Conservation (phyloP, 2,797 vertebrate genomes). For the Dermochelys coriacea region DNA sequence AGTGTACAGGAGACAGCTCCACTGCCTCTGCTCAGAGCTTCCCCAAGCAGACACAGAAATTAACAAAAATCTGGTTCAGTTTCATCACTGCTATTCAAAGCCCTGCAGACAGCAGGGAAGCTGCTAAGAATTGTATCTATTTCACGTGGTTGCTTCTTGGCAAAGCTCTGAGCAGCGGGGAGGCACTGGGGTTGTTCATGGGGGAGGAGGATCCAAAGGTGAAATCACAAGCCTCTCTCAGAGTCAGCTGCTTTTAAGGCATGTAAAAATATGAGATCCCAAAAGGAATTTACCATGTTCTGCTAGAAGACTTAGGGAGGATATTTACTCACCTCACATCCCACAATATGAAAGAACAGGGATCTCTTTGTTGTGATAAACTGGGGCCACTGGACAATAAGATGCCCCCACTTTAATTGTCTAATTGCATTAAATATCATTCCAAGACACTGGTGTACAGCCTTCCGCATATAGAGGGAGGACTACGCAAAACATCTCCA, state of each 20-base stretch:
- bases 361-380: background rate
- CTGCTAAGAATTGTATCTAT: background rate
- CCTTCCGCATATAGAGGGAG: constrained; percentile 33
- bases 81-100: background rate
- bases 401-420: background rate
- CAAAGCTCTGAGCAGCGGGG: background rate
- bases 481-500: background rate
- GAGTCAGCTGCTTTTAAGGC: background rate
- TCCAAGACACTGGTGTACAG: constrained; percentile 28
- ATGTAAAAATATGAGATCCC: background rate
- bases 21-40: background rate
- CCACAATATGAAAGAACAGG: background rate
- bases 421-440: background rate
- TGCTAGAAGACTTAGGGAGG: background rate
- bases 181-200: background rate
- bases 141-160: fast-evolving
- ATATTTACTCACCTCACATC: background rate
- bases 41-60: background rate
- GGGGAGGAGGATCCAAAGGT: background rate
- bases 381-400: fast-evolving
- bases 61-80: background rate
- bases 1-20: background rate
- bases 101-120: fast-evolving
- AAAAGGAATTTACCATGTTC: fast-evolving
- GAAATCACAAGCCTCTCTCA: background rate